Evolutionary conservation across 2,888 invertebrate genomes (phyloP).

Genomic region (Nomada lathburiana): DNA sequence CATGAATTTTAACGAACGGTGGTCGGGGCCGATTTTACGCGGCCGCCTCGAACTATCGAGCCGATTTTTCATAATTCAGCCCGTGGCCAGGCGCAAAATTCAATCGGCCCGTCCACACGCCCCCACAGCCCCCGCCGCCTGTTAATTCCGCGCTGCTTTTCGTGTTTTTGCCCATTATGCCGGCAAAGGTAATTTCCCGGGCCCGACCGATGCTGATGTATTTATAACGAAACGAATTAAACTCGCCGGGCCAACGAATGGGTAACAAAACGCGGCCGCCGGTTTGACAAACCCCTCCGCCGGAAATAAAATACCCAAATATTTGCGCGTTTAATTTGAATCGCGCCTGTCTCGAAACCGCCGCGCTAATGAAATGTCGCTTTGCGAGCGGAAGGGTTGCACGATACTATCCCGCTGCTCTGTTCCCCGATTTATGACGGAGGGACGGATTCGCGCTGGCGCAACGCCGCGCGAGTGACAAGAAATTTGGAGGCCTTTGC

Average conservation of each 20-base stretch:
- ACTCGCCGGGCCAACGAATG: conserved; percentile 69
- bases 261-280: conserved; percentile 67
- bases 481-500: background rate
- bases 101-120: conserved; percentile 43
- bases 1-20: conserved; percentile 62
- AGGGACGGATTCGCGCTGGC: too few species aligned
- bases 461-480: too few species aligned
- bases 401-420: background rate
- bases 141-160: conserved; percentile 55
- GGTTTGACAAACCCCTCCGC: conserved; percentile 48
- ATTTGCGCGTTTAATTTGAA: conserved; percentile 71
- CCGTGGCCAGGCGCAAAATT: conserved; percentile 44
- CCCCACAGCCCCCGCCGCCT: conserved; percentile 7
- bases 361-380: conserved; percentile 76
- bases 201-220: conserved; percentile 61
- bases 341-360: conserved; percentile 44
- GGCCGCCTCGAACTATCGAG: conserved; percentile 50
- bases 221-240: conserved; percentile 72
- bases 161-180: conserved; percentile 60
- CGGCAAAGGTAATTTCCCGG: conserved; percentile 65
- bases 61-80: conserved; percentile 64
- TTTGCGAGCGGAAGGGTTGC: conserved; percentile 75
- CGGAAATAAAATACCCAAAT: conserved; percentile 73
- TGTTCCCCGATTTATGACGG: background rate
- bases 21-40: conserved; percentile 39